Evolutionary conservation across 2,797 vertebrate genomes (phyloP).

Genomic region (Sebastes iracundus): DNA sequence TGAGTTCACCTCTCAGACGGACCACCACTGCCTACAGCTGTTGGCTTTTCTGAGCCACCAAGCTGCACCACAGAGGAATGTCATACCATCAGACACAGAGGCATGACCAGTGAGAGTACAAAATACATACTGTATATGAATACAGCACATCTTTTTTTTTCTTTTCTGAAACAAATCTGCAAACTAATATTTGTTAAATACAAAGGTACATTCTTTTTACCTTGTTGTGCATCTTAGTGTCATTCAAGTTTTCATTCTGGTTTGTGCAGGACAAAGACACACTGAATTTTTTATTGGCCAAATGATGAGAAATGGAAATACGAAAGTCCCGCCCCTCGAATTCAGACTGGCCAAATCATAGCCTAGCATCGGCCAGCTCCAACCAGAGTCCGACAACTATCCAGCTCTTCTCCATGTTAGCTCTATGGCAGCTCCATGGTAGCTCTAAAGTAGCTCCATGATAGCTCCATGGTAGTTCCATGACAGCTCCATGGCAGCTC

Average conservation of each 20-base stretch:
- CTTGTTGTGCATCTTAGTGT: background rate
- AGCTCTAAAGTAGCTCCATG: too few relatives aligned
- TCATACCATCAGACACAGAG: conserved; percentile 22
- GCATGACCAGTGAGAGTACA: background rate
- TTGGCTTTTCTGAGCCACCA: conserved; percentile 52
- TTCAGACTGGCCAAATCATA: too few relatives aligned
- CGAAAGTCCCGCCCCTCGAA: background rate
- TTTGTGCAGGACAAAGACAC: too few relatives aligned
- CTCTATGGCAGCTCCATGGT: too few relatives aligned
- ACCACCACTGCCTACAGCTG: conserved; percentile 69
- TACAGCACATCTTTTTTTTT: background rate
- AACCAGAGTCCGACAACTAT: too few relatives aligned
- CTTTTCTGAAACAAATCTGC: background rate
- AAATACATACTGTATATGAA: background rate
- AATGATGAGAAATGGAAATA: background rate
- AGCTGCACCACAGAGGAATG: conserved; percentile 45
- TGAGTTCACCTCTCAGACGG: conserved; percentile 46
- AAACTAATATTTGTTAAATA: background rate
- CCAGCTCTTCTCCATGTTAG: too few relatives aligned
- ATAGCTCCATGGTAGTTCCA: too few relatives aligned
- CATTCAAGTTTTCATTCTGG: background rate
- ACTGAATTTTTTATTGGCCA: background rate
- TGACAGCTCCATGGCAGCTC: too few relatives aligned
- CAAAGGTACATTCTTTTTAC: background rate
- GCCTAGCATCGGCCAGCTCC: too few relatives aligned